Evolutionary conservation across 2,113 vertebrate genomes (phyloP).

Genomic region (Alces alces): DNA sequence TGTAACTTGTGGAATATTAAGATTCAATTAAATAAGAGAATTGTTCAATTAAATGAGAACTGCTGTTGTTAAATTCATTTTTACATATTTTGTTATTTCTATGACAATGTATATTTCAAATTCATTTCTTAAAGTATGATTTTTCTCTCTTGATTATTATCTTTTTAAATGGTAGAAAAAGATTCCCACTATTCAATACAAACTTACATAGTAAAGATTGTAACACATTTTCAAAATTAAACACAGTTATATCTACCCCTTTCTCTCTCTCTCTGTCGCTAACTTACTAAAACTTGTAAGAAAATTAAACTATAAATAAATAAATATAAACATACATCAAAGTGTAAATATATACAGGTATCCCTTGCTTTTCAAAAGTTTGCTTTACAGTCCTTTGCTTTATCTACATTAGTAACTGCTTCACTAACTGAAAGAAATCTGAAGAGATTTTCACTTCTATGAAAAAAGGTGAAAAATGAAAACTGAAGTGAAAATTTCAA

Average conservation of each 20-base stretch:
- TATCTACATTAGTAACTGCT: neutral
- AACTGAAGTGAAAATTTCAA: neutral
- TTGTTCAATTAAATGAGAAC: neutral
- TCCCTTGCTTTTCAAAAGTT: neutral
- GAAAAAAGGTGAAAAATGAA: neutral
- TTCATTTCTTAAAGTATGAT: neutral
- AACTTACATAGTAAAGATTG: neutral
- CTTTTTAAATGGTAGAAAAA: neutral
- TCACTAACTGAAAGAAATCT: neutral
- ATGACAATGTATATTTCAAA: neutral
- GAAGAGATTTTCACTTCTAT: neutral
- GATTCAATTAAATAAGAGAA: neutral
- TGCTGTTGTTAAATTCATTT: neutral
- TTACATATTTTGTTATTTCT: neutral
- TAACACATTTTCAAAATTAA: constrained; percentile 17
- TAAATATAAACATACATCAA: neutral
- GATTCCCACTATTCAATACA: neutral
- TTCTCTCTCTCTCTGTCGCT: neutral
- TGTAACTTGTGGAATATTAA: neutral
- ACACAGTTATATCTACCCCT: neutral
- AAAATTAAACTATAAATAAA: neutral
- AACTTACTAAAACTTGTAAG: neutral
- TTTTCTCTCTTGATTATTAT: neutral
- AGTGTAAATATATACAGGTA: neutral
- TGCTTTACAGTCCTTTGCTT: neutral